These are phyloP conservation scores for Eulithis prunata DNA, from an alignment of 2,888 invertebrate genomes.

Conservation along the genomic window DNA sequence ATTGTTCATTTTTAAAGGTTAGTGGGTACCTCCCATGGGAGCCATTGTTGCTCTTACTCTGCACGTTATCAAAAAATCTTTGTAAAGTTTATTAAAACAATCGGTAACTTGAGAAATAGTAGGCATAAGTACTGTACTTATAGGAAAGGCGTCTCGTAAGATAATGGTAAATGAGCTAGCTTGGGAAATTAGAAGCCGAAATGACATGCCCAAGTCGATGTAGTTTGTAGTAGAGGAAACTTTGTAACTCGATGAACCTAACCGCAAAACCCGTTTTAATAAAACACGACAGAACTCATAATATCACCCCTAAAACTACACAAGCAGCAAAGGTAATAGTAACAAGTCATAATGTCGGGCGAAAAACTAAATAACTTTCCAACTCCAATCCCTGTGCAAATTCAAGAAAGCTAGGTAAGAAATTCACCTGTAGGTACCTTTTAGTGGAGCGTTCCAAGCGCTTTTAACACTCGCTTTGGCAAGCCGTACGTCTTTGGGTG, in stretches of 20 bases:
- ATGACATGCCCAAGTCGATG: too few relatives aligned
- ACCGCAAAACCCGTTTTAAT: background rate
- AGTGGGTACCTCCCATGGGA: conserved; percentile 33
- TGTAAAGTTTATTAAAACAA: conserved; percentile 3
- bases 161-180: too few relatives aligned
- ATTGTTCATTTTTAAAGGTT: conserved; percentile 60
- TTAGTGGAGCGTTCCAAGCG: conserved; percentile 53
- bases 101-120: conserved; percentile 1
- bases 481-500: conserved; percentile 55
- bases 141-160: too few relatives aligned
- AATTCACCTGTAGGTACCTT: conserved; percentile 55
- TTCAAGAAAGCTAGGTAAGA: conserved; percentile 35
- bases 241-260: too few relatives aligned
- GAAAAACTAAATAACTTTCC: conserved; percentile 2
- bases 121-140: background rate
- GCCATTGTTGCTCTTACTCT: conserved; percentile 46
- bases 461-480: conserved; percentile 62
- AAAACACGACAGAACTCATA: background rate
- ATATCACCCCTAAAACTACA: background rate
- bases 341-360: background rate
- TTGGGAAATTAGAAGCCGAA: too few relatives aligned
- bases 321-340: background rate
- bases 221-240: too few relatives aligned
- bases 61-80: conserved; percentile 37
- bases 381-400: conserved; percentile 18